Conservation (phyloP, 2,888 invertebrate genomes). For the Nectonema munidae region DNA sequence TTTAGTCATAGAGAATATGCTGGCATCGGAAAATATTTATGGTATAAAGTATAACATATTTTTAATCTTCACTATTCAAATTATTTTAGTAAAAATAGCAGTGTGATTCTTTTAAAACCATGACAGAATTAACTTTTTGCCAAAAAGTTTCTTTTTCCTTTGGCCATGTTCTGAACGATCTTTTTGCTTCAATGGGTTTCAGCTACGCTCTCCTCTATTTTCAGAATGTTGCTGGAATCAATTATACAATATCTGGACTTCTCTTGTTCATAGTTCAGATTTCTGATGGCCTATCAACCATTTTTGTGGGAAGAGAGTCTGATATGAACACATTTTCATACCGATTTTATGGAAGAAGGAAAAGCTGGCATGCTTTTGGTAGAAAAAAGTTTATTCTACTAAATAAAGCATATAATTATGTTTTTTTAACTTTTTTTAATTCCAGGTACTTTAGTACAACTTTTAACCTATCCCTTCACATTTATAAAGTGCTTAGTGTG, state of each 20-base stretch:
- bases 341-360: conserved; percentile 42
- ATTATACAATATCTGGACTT: conserved; percentile 26
- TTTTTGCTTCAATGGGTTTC: conserved; percentile 74
- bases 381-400: conserved; percentile 21
- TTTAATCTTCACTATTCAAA: no score
- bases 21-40: no score
- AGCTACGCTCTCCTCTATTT: conserved; percentile 55
- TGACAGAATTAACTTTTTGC: conserved; percentile 11
- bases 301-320: conserved; percentile 50
- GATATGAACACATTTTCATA: conserved; percentile 33
- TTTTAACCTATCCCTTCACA: conserved; percentile 15
- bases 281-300: conserved; percentile 50
- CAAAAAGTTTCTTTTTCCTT: conserved; percentile 27
- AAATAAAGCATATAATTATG: conserved; percentile 1
- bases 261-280: conserved; percentile 42
- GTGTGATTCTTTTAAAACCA: no score
- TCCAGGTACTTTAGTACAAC: neutral
- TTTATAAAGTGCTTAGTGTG: conserved; percentile 15
- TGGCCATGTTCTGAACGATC: conserved; percentile 60
- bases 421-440: neutral
- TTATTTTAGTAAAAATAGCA: no score
- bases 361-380: conserved; percentile 63
- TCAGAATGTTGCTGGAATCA: conserved; percentile 27
- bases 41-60: no score
- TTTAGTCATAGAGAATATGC: no score